Evolutionary conservation across 1,140 invertebrate species (phyloP).

Genomic region (Atta texana): DNA sequence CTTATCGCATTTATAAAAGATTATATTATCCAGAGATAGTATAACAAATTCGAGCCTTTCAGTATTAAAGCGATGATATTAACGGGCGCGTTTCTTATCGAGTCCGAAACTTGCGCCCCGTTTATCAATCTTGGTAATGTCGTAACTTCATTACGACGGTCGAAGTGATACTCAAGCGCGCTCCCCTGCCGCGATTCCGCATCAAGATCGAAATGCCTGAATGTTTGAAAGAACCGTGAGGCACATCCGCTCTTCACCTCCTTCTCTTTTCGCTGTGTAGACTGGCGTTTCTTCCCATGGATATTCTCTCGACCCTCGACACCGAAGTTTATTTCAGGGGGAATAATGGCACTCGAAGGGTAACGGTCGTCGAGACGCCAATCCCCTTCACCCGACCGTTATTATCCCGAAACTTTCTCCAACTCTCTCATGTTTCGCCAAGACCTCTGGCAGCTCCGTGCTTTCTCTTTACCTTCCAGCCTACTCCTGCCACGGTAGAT

Average conservation of each 20-base stretch:
- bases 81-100: slow-evolving; percentile 23
- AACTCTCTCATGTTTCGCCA: neutral
- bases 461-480: slow-evolving; percentile 86
- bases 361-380: slow-evolving; percentile 68
- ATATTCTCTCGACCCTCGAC: slow-evolving; percentile 50
- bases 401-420: slow-evolving; percentile 68
- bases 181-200: slow-evolving; percentile 12
- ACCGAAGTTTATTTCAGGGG: slow-evolving; percentile 68
- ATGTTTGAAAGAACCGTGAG: slow-evolving; percentile 55
- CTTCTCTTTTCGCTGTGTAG: neutral
- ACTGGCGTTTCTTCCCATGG: neutral
- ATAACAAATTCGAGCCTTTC: slow-evolving; percentile 48
- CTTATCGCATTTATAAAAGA: slow-evolving; percentile 31
- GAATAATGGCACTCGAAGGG: slow-evolving; percentile 72
- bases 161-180: slow-evolving; percentile 16
- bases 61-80: slow-evolving; percentile 44
- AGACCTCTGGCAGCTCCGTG: slow-evolving; percentile 22
- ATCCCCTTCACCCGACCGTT: neutral
- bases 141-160: slow-evolving; percentile 51
- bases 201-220: slow-evolving; percentile 41
- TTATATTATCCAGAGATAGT: slow-evolving; percentile 18
- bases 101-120: slow-evolving; percentile 12
- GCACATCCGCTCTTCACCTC: neutral
- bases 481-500: slow-evolving; percentile 94
- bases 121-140: slow-evolving; percentile 56